Evolutionary conservation across 2,113 vertebrate species (phyloP).

Genomic region (Porphyrio hochstetteri): DNA sequence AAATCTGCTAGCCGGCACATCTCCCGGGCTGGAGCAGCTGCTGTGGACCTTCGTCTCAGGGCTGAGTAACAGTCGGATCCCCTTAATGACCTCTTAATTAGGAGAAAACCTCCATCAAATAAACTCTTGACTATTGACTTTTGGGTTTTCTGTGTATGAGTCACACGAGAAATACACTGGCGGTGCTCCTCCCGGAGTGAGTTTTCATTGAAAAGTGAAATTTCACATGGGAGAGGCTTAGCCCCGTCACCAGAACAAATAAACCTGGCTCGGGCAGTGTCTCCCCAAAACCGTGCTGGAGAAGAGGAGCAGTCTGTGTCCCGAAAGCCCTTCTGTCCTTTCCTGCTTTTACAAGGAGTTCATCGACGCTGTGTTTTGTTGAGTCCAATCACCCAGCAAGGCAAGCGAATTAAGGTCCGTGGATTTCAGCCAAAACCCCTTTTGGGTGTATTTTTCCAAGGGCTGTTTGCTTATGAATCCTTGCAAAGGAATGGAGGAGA

Average conservation of each 20-base stretch:
- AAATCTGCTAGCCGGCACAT: conserved; percentile 61
- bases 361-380: not conserved
- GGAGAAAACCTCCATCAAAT: conserved; percentile 70
- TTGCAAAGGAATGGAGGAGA: conserved; percentile 19
- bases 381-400: conserved; percentile 1
- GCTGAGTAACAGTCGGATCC: conserved; percentile 53
- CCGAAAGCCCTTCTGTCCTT: not conserved
- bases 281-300: not conserved
- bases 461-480: conserved; percentile 42
- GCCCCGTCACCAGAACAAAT: conserved; percentile 9
- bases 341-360: conserved; percentile 3
- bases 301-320: not conserved
- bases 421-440: conserved; percentile 21
- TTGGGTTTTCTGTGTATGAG: conserved; percentile 64
- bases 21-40: conserved; percentile 1
- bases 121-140: conserved; percentile 69
- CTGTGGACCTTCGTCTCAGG: conserved; percentile 33
- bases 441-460: conserved; percentile 52
- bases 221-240: conserved; percentile 65
- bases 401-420: not conserved
- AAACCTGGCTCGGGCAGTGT: not conserved
- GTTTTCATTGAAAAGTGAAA: conserved; percentile 71
- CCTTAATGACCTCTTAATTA: conserved; percentile 57
- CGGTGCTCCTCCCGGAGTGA: conserved; percentile 43
- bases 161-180: conserved; percentile 71